Conservation (phyloP, 1,140 invertebrate genomes). For the Brachionus sp. region DNA sequence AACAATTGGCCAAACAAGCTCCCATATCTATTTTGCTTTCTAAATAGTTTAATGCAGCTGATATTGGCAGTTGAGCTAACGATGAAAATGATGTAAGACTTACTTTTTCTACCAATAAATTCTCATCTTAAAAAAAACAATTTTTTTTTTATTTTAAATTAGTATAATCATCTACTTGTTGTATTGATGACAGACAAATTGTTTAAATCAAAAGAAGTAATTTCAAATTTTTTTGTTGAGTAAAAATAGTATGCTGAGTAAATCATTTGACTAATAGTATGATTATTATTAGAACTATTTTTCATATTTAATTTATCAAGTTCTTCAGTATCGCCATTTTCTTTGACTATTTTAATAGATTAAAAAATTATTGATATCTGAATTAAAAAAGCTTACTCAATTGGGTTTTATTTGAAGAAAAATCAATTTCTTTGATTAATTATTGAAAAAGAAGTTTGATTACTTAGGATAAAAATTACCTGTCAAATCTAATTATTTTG, state of each 20-base stretch:
- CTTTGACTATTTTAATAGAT: not conserved
- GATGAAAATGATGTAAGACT: not conserved
- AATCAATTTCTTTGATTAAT: too few relatives aligned
- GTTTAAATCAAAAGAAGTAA: not conserved
- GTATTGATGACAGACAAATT: not conserved
- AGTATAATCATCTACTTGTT: not conserved
- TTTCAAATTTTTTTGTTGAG: not conserved
- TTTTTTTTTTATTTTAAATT: not conserved
- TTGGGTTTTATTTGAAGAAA: too few relatives aligned
- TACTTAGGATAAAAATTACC: too few relatives aligned
- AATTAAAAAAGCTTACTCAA: too few relatives aligned
- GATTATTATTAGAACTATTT: too few relatives aligned
- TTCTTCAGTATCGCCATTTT: not conserved
- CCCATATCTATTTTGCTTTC: constrained; percentile 21
- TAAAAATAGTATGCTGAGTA: not conserved
- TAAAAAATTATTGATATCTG: too few relatives aligned
- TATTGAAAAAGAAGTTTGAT: too few relatives aligned
- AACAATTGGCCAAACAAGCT: constrained; percentile 16
- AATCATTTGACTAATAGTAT: not conserved
- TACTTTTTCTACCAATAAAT: not conserved
- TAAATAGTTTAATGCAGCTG: not conserved
- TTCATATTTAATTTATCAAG: not conserved
- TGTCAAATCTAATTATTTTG: too few relatives aligned
- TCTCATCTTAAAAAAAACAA: not conserved
- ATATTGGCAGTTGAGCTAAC: not conserved